Percentiles rank a stretch among this genome's conserved stretches.
phyloP scores from a whole-genome alignment of 2,113 vertebrate species.

The Oriolus oriolus region DNA sequence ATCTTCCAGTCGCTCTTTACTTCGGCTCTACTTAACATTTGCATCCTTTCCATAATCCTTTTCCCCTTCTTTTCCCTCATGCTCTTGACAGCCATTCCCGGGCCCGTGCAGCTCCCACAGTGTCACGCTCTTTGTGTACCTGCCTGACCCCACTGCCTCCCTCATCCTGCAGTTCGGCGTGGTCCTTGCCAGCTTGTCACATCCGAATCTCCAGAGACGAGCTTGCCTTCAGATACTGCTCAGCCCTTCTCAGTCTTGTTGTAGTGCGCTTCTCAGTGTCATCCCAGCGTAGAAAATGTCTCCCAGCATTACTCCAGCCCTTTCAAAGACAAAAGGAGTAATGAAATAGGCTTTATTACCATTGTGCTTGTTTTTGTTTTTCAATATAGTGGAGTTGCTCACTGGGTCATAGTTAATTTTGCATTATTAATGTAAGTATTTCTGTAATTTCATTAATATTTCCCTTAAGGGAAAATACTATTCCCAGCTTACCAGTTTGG shows the following conservation, averaged over 20 bases:
- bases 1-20: neutral
- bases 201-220: neutral
- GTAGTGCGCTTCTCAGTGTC: neutral
- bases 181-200: neutral
- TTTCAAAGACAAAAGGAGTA: neutral
- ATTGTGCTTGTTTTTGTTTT: neutral
- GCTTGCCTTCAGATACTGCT: neutral
- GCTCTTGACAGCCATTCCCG: neutral
- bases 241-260: neutral
- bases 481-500: neutral
- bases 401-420: neutral
- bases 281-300: neutral
- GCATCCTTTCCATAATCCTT: neutral
- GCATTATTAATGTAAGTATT: neutral
- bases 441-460: neutral
- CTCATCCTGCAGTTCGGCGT: neutral
- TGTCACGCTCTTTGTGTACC: rapidly evolving
- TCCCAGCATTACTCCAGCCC: neutral
- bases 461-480: neutral
- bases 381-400: neutral
- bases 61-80: rapidly evolving
- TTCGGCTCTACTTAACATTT: neutral
- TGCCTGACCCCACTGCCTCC: neutral
- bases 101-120: neutral
- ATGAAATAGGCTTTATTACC: neutral